Evolutionary conservation across 1,140 invertebrate species (phyloP).

Genomic region (Battus philenor): DNA sequence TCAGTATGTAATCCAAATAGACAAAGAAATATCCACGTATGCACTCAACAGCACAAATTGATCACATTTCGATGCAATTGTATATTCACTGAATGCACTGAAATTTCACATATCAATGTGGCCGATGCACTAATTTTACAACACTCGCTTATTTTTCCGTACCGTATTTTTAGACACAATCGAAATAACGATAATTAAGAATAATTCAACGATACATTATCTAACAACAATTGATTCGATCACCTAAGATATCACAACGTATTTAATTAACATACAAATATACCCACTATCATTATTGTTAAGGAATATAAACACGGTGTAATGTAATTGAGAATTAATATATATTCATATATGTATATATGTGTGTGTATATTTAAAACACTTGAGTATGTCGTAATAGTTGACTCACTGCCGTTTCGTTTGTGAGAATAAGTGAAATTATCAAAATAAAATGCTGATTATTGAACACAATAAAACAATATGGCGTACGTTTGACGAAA

Average conservation of each 20-base stretch:
- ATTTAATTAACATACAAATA: conserved; percentile 5
- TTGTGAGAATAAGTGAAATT: conserved; percentile 8
- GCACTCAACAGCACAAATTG: conserved; percentile 32
- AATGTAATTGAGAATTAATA: conserved; percentile 14
- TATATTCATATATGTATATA: too few species aligned
- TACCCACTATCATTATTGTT: conserved; percentile 3
- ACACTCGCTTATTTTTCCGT: conserved; percentile 39
- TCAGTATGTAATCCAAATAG: conserved; percentile 36
- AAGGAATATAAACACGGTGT: conserved; percentile 13
- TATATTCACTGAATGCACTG: conserved; percentile 29
- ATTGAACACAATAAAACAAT: conserved; percentile 59
- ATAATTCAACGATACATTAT: not conserved
- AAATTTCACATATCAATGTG: conserved; percentile 32
- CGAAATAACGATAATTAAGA: conserved; percentile 9
- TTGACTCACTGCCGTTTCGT: conserved; percentile 2
- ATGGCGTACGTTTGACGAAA: conserved; percentile 61
- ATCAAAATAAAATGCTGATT: conserved; percentile 28
- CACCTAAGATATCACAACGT: conserved; percentile 5
- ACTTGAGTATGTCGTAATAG: conserved; percentile 1
- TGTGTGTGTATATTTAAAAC: conserved; percentile 9
- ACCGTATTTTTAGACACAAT: conserved; percentile 33
- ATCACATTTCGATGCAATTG: conserved; percentile 22
- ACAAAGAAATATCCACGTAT: conserved; percentile 27
- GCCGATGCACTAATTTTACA: conserved; percentile 46
- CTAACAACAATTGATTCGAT: not conserved